Percentiles rank a stretch among this genome's conserved stretches.
Conservation (phyloP, 2,113 vertebrate species). For the Phyllostomus hastatus region DNA sequence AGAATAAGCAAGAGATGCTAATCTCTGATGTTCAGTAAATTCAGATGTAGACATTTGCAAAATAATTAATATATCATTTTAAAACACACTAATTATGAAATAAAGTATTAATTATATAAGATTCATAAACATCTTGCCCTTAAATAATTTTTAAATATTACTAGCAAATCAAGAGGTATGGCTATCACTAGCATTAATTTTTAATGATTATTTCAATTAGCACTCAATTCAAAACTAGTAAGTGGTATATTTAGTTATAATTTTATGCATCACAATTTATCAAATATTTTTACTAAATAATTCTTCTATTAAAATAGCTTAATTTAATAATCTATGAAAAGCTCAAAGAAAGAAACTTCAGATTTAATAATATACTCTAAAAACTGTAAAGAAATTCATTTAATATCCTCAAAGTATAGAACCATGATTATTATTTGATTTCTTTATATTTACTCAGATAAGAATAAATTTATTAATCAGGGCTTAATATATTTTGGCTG, state of each 20-base stretch:
- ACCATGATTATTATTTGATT: background rate
- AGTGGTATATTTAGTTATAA: background rate
- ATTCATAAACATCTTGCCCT: background rate
- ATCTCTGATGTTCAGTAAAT: constrained; percentile 29
- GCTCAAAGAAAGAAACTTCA: background rate
- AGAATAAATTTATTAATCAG: background rate
- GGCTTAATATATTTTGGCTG: background rate
- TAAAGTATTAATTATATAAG: constrained; percentile 11
- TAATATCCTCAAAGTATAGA: background rate
- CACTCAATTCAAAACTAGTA: background rate
- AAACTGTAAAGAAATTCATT: background rate
- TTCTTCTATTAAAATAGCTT: background rate
- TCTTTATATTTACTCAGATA: constrained; percentile 13
- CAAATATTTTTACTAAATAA: background rate
- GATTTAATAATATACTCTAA: background rate
- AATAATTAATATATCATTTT: constrained; percentile 19
- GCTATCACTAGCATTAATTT: constrained; percentile 2
- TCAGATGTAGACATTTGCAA: background rate
- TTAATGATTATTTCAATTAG: background rate
- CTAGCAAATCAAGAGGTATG: background rate
- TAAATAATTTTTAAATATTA: constrained; percentile 25
- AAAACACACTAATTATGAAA: constrained; percentile 42
- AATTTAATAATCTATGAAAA: background rate
- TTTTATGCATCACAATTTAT: background rate
- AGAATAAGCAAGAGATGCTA: background rate